phyloP scores from a whole-genome alignment of 1,140 invertebrate genomes.

The Philotrypesis tridentata region DNA sequence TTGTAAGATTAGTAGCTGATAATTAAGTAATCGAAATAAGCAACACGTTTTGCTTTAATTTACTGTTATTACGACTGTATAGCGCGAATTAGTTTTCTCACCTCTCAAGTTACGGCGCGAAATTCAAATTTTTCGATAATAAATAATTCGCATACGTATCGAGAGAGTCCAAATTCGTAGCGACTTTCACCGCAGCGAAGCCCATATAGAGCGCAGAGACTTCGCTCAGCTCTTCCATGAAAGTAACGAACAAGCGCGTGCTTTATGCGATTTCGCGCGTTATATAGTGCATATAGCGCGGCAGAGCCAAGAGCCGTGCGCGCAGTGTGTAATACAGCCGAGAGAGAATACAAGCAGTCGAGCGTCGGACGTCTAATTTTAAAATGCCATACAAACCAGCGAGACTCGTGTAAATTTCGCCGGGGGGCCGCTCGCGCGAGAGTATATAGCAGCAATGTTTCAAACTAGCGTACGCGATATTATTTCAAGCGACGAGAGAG shows the following conservation, averaged over 20 bases:
- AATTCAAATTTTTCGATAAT: no score
- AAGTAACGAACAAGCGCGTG: conserved; percentile 1
- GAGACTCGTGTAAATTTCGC: conserved; percentile 45
- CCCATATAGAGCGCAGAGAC: neutral
- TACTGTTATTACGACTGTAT: no score
- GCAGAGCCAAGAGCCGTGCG: neutral
- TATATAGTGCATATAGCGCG: neutral
- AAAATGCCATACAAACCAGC: conserved; percentile 38
- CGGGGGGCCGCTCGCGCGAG: neutral
- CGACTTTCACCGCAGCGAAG: neutral
- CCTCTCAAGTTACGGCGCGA: no score
- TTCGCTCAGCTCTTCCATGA: neutral
- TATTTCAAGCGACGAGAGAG: conserved; percentile 46
- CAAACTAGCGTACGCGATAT: conserved; percentile 45
- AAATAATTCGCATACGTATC: no score
- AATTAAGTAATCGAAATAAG: no score
- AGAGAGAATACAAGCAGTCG: conserved; percentile 8
- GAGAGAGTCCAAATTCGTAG: neutral
- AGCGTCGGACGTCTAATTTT: conserved; percentile 43
- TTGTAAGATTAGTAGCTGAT: no score
- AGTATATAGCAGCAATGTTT: conserved; percentile 23
- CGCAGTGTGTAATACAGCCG: no score
- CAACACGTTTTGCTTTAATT: no score
- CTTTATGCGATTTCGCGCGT: neutral
- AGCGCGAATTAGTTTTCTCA: no score